A percentile compares a stretch with the other conserved stretches of the same genome.
phyloP scores from a whole-genome alignment of 2,888 invertebrate species.

The Cactoblastis cactorum region DNA sequence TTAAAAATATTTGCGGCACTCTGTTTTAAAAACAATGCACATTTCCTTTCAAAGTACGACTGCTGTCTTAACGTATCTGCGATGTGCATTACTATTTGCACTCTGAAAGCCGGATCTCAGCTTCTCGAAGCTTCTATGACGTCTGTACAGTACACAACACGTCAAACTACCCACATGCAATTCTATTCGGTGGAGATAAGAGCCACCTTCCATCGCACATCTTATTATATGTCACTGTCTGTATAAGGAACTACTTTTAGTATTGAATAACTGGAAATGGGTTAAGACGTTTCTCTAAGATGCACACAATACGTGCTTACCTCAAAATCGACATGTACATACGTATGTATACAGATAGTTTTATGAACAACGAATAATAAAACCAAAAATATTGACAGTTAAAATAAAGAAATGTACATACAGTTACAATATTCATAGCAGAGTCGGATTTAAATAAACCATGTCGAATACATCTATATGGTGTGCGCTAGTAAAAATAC shows the following conservation, averaged over 20 bases:
- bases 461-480: no score
- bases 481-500: no score
- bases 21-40: not conserved
- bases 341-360: no score
- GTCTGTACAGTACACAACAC: not conserved
- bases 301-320: not conserved
- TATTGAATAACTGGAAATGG: constrained; percentile 1
- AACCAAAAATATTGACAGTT: no score
- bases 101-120: constrained; percentile 7
- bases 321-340: not conserved
- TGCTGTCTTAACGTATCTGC: not conserved
- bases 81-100: constrained; percentile 1
- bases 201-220: not conserved
- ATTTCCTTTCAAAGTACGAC: not conserved
- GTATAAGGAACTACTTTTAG: constrained; percentile 6
- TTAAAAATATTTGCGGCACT: no score
- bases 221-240: not conserved
- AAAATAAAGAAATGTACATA: no score
- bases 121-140: not conserved
- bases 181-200: not conserved
- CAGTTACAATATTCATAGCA: no score
- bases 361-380: no score
- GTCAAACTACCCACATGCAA: not conserved
- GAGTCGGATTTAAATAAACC: no score
- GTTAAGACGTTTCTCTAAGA: not conserved